phyloP scores from a whole-genome alignment of 2,113 vertebrate genomes.

The Ia io region DNA sequence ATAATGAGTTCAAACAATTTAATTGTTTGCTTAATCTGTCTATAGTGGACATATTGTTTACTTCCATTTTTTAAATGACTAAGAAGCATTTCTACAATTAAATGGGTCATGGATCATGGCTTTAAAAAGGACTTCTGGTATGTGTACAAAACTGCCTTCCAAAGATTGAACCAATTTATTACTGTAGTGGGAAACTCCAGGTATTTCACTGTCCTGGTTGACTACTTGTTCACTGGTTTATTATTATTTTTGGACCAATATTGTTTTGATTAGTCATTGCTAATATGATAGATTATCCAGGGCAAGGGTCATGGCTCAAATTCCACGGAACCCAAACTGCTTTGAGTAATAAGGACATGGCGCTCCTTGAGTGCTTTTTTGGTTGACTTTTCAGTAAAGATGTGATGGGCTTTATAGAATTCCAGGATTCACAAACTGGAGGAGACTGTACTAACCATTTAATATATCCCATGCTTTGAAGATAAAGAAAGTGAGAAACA shows the following conservation, averaged over 20 bases:
- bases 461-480: not conserved
- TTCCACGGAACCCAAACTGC: not conserved
- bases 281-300: not conserved
- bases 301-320: not conserved
- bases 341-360: not conserved
- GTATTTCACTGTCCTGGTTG: not conserved
- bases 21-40: not conserved
- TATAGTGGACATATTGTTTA: not conserved
- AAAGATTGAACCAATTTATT: not conserved
- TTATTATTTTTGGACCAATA: not conserved
- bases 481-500: not conserved
- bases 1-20: slow-evolving; percentile 1
- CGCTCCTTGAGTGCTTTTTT: not conserved
- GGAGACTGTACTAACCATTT: not conserved
- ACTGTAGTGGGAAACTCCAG: not conserved
- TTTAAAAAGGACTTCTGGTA: not conserved
- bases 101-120: not conserved
- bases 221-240: not conserved
- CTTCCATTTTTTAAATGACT: slow-evolving; percentile 10
- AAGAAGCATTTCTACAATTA: not conserved
- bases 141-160: not conserved
- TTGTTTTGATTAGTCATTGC: not conserved
- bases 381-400: not conserved
- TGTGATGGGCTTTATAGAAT: not conserved
- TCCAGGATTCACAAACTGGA: not conserved